Base-by-base conservation (phyloP, 2,888 invertebrate genomes). In the Amblyjoppa proteus region DNA sequence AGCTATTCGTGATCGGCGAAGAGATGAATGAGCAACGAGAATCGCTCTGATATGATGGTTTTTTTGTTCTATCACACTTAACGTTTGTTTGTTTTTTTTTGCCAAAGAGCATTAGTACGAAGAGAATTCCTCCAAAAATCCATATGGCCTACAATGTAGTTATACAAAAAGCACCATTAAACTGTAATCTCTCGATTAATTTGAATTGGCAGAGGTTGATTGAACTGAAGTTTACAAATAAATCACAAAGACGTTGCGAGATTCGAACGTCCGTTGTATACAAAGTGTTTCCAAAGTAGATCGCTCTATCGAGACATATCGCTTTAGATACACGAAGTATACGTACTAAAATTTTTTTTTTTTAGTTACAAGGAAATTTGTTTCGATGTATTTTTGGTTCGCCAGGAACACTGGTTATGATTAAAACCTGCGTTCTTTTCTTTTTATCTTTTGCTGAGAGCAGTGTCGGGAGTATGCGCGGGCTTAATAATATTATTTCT, bases 151-250 rank as follows among this genome's bases (percentile, higher is more conserved):
- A 56, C 71, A 58, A 84, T 64, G 79, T 73, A 84, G 79, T 86
- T 86, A 87, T 88, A 88, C 82, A 90, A 90, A 90, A 90, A 88
- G 88, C 88, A 89, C 88, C 82, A 77, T 84, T 86, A 66, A 86
- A 76, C 71, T 69, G 69, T 20, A 64, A 74, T 49, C 49, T 49
- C 34, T 74, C 34, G 53, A 68, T 64, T 25, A 70, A 16, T 31
- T 74, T 28, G 51, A 73, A 51, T 61, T 80, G 53, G 73, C 81
- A 56, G 58, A 69, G 61, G 41, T 56, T 71, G 79, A 56, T 71
- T 31, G 45, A 73, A 70, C 20, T 53, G 45, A 74, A 68, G 31
- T 81, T 45, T 58, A 70, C n/a, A 64, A 79, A 78, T 69, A 11
- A 71, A 71, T 75, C 51, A 75, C 56, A 64, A 77, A 49, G 69